Conservation (phyloP, 1,140 invertebrate species). For the Zaprionus taronus region DNA sequence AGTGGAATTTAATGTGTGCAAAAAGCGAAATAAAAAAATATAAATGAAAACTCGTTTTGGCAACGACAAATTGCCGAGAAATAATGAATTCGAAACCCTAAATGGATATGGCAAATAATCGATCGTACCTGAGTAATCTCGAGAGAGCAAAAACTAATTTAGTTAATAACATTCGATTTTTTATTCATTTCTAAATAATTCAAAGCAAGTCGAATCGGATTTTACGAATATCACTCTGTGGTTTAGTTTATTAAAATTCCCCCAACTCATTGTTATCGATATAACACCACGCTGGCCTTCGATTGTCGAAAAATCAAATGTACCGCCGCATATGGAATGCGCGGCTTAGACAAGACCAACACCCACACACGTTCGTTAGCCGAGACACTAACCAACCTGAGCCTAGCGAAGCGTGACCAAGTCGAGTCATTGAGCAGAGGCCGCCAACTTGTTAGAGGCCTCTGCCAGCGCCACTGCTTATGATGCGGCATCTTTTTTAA, state of each 20-base stretch:
- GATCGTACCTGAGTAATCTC: neutral
- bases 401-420: constrained; percentile 52
- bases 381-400: constrained; percentile 35
- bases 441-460: constrained; percentile 15
- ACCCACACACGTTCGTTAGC: constrained; percentile 29
- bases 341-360: constrained; percentile 59
- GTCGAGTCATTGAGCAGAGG: constrained; percentile 45
- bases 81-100: constrained; percentile 11
- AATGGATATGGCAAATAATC: neutral
- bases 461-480: neutral
- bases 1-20: constrained; percentile 60
- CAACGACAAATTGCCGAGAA: constrained; percentile 25
- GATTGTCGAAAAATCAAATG: constrained; percentile 19
- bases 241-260: neutral
- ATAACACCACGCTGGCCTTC: constrained; percentile 23
- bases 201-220: neutral
- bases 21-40: constrained; percentile 14
- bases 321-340: constrained; percentile 33
- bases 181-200: no score
- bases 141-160: neutral
- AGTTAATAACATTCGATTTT: no score
- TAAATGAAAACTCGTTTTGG: neutral
- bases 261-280: constrained; percentile 3
- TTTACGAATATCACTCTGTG: neutral
- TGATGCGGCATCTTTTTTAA: neutral